Conservation (phyloP, 2,113 vertebrate genomes). For the Chrysemys picta region DNA sequence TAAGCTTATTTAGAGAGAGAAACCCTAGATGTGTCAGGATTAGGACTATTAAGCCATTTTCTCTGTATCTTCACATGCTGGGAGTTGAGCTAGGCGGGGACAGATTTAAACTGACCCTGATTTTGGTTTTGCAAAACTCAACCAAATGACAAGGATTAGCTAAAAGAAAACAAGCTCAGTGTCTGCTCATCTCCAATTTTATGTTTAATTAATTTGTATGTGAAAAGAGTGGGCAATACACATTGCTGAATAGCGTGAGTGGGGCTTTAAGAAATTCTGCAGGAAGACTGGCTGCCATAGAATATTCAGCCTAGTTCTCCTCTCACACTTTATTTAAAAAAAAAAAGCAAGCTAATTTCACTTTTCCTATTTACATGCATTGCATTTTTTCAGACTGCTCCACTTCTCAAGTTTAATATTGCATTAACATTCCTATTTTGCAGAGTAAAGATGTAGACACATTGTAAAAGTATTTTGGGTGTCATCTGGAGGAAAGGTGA, state of each 20-base stretch:
- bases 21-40: fast-evolving
- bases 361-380: background rate
- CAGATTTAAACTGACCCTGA: background rate
- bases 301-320: background rate
- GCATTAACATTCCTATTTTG: background rate
- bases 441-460: background rate
- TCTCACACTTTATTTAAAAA: background rate
- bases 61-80: background rate
- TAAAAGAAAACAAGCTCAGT: background rate
- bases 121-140: background rate
- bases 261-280: background rate
- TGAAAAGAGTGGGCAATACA: background rate
- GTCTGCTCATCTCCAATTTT: background rate
- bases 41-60: fast-evolving
- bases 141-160: background rate
- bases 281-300: background rate
- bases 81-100: background rate
- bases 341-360: too few relatives aligned
- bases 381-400: background rate
- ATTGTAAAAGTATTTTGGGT: background rate
- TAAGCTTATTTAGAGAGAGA: background rate
- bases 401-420: background rate
- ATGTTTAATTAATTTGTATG: background rate
- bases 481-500: background rate
- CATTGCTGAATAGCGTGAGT: background rate